Conservation (phyloP, 2,888 invertebrate species). For the Matsumyia berberina region DNA sequence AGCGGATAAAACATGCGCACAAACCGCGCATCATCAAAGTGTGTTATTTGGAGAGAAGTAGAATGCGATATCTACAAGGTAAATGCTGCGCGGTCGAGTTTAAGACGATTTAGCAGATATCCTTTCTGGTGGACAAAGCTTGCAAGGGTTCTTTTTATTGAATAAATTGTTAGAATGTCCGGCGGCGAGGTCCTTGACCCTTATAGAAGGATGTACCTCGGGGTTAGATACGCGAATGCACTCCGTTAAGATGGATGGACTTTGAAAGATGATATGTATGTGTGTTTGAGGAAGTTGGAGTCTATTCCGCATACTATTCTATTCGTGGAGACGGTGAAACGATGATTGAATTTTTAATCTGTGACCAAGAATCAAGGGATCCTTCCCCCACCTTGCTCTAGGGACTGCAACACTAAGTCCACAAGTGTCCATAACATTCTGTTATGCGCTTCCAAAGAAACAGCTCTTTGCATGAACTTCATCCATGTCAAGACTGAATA, state of each 20-base stretch:
- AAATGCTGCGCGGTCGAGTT: not conserved
- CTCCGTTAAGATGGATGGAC: not conserved
- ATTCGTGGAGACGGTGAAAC: no score
- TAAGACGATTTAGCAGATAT: not conserved
- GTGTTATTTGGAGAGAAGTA: constrained; percentile 14
- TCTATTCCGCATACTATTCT: no score
- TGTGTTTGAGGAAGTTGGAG: no score
- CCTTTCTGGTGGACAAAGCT: not conserved
- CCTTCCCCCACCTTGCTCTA: no score
- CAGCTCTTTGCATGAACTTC: no score
- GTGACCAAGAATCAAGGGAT: no score
- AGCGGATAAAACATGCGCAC: constrained; percentile 61
- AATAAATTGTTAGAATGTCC: not conserved
- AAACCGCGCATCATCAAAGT: constrained; percentile 26
- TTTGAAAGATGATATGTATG: no score
- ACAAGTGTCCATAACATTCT: no score
- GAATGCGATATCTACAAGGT: constrained; percentile 21
- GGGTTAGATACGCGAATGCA: not conserved
- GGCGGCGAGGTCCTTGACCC: constrained; percentile 25
- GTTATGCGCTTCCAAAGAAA: no score
- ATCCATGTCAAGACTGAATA: no score
- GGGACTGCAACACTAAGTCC: no score
- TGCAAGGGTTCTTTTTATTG: not conserved
- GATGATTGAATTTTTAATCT: no score
- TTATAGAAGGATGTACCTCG: not conserved